Evolutionary conservation across 30 jellyfish, hydroid and myxozoan genomes (phyloP), one percentile per base, ranked within the genome.

Genomic region (Aurelia sp.): DNA sequence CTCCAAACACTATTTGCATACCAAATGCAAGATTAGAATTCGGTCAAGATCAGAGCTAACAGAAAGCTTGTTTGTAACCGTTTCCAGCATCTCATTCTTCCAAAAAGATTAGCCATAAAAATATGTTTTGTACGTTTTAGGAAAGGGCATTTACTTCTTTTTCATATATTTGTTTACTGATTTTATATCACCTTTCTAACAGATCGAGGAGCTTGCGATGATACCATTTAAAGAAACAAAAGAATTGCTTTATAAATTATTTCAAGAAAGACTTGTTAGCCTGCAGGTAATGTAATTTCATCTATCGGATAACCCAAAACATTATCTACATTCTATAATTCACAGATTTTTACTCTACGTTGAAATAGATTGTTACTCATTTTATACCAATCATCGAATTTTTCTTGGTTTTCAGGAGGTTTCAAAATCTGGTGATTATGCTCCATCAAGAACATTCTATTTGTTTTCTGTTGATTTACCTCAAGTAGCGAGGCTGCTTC

Each of bases 151-250:
- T 38, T 38, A 38, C 0, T 38, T 38, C 9, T 0, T 2, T 38
- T 8, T 0, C 1, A 3, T 44, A 9, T 7, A 7, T 44, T 44
- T 44, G 13, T 8, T 44, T 44, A 44, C 0, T 44, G 55, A 5
- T 44, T 44, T 44, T 44, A 8, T 13, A 74, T 58, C 33, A 2
- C 59, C 72, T 73, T 31, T 52, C 3, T 30, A 88, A 59, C 68
- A 94, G 99, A 95, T 95, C 51, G 99, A 97, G 24, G 99, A 95
- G 64, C 75, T 95, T 41, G 99, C 99, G 0, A 95, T 95, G 99
- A 95, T 95, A 10, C 99, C 99, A 2, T 95, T 90, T 88, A 95
- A 90, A 81, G 97, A 95, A 64, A 91, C 92, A 10, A 95, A 95
- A 66, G 99, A 95, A 81, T 77, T 95, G 59, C 89, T 95, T n/a